Evolutionary conservation across 2,113 vertebrate genomes (phyloP), one percentile per base, ranked within the genome.

Genomic region (Coturnix japonica): DNA sequence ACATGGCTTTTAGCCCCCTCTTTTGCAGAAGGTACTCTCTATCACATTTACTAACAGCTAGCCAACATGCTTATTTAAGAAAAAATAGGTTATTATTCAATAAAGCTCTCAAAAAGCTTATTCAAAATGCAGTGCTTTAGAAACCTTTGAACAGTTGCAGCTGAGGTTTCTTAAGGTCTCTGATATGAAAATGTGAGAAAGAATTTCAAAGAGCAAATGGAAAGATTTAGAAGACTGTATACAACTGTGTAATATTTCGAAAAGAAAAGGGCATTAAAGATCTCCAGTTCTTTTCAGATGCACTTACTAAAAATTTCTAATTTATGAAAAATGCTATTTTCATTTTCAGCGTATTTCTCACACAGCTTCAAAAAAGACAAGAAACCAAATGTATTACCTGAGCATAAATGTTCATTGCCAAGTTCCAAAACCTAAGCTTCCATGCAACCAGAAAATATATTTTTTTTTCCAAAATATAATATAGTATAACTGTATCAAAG

Each of bases 361-460:
- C 4, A 83, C 65, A 88, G 53, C 88, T 49, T 74, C 72, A 89
- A 70, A 75, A 23, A 66, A 37, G 37, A 47, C 74, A 61, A 53
- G 44, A 92, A 78, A 71, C 87, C n/a, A 90, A 76, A 77, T 77
- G 43, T 33, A 54, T 79, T 87, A 64, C 76, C 64, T 77, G 81
- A 67, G 41, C 43, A 18, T 57, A 81, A 92, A 31, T 35, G 67
- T 31, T 72, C 51, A 54, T 43, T 60, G 63, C 64, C 21, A 83
- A 81, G 89, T 91, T 93, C 33, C 44, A 91, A 64, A 81, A 71
- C 4, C 20, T 59, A 88, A 77, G 22, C 10, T 59, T 82, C 80
- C 31, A 53, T 30, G 19, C 31, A 94, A 93, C 21, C 75, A 81
- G 63, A 72, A 95, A 63, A 65, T 51, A 47, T 41, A 71, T 37